Conservation (phyloP, 2,888 invertebrate species). For the Melinaea marsaeus region DNA sequence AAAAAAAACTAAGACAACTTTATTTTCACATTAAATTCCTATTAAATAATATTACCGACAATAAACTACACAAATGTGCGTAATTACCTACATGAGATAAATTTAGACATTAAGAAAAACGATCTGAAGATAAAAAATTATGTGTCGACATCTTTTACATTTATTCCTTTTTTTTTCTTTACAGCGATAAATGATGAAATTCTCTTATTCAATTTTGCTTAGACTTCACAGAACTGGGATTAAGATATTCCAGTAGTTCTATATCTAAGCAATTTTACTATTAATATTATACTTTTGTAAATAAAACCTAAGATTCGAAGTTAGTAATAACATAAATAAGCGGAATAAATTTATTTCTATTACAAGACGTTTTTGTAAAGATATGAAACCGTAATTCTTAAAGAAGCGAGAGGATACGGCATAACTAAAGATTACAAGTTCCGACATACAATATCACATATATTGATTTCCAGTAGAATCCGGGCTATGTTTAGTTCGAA, state of each 20-base stretch:
- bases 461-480: background rate
- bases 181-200: too few species aligned
- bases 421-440: background rate
- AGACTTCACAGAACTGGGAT: too few species aligned
- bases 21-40: too few species aligned
- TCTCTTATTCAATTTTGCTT: too few species aligned
- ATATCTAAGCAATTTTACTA: too few species aligned
- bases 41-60: background rate
- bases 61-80: background rate
- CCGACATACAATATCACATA: background rate
- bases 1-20: too few species aligned
- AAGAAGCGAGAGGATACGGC: constrained; percentile 5
- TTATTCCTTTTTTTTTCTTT: background rate
- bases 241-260: too few species aligned
- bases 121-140: constrained; percentile 1
- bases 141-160: background rate
- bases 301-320: too few species aligned
- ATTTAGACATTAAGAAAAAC: background rate
- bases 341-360: too few species aligned
- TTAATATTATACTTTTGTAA: too few species aligned
- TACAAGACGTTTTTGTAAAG: constrained; percentile 10
- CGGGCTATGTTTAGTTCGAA: background rate
- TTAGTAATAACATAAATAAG: too few species aligned
- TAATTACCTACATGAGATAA: constrained; percentile 4
- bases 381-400: constrained; percentile 24